Evolutionary conservation across 2,888 invertebrate genomes (phyloP).

Genomic region (Diarsia brunnea): DNA sequence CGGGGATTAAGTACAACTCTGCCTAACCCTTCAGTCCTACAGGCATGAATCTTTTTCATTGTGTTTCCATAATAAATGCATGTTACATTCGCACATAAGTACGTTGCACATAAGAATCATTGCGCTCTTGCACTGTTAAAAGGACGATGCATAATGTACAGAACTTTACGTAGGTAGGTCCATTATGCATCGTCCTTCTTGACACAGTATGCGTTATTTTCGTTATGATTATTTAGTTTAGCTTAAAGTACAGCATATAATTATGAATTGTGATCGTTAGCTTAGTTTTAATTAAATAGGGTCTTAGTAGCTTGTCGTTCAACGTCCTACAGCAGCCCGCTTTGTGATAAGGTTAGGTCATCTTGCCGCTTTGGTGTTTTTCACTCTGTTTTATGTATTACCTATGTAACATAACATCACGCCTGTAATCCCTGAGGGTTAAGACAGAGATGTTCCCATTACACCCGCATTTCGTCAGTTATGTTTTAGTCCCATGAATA

Average conservation of each 20-base stretch:
- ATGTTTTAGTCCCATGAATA: too few relatives aligned
- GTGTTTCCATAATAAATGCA: background rate
- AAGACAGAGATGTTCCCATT: too few relatives aligned
- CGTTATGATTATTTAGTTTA: background rate
- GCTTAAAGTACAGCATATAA: background rate
- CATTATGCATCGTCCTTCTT: constrained; percentile 1
- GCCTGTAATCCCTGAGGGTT: too few relatives aligned
- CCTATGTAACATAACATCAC: too few relatives aligned
- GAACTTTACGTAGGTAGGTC: background rate
- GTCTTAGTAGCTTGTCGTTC: too few relatives aligned
- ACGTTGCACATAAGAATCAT: background rate
- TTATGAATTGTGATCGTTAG: background rate
- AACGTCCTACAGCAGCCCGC: too few relatives aligned
- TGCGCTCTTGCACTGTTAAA: background rate
- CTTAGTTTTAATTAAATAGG: background rate
- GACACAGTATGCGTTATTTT: background rate
- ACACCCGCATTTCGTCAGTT: too few relatives aligned
- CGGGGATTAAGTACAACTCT: too few relatives aligned
- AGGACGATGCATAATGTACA: too few relatives aligned
- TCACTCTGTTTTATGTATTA: too few relatives aligned
- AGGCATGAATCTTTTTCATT: background rate
- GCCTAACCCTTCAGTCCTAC: background rate
- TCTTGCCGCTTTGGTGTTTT: too few relatives aligned
- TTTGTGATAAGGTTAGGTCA: too few relatives aligned
- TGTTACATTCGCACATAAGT: background rate